These are phyloP conservation scores for Pollenia griseotomentosa DNA, from an alignment of 2,888 invertebrate genomes.

Conservation along the genomic window DNA sequence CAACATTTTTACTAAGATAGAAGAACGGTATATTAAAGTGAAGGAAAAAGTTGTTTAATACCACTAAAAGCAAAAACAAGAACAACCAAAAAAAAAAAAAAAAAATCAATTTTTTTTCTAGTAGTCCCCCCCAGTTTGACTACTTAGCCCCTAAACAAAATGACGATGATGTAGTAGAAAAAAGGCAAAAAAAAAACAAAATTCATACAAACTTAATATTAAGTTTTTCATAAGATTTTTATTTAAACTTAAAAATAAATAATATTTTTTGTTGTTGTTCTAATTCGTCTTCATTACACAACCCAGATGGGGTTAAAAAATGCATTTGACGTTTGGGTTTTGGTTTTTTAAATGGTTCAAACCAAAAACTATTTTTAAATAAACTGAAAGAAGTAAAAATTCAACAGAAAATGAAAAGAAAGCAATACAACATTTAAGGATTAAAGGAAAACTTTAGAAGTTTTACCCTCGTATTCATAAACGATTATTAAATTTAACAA, in stretches of 20 bases:
- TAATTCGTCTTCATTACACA: not conserved
- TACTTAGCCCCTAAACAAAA: too few species aligned
- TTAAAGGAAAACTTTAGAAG: too few species aligned
- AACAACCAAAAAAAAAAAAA: not conserved
- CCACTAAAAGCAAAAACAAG: not conserved
- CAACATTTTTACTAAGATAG: too few species aligned
- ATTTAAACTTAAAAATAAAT: not conserved
- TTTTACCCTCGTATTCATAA: too few species aligned
- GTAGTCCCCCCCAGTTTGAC: too few species aligned
- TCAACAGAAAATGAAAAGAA: too few species aligned
- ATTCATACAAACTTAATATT: not conserved
- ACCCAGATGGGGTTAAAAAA: slow-evolving; percentile 8
- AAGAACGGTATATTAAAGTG: not conserved
- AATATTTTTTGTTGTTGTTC: not conserved
- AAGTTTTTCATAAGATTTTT: not conserved
- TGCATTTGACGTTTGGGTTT: slow-evolving; percentile 12
- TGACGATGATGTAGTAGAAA: not conserved
- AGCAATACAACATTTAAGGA: too few species aligned
- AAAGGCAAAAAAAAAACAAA: not conserved
- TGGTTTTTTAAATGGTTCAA: not conserved
- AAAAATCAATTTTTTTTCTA: not conserved
- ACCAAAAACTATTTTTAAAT: not conserved
- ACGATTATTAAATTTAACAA: too few species aligned
- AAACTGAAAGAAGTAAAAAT: too few species aligned
- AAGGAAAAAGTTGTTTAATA: not conserved